Conservation (phyloP, 2,113 vertebrate species). For the Kobus ellipsiprymnus region DNA sequence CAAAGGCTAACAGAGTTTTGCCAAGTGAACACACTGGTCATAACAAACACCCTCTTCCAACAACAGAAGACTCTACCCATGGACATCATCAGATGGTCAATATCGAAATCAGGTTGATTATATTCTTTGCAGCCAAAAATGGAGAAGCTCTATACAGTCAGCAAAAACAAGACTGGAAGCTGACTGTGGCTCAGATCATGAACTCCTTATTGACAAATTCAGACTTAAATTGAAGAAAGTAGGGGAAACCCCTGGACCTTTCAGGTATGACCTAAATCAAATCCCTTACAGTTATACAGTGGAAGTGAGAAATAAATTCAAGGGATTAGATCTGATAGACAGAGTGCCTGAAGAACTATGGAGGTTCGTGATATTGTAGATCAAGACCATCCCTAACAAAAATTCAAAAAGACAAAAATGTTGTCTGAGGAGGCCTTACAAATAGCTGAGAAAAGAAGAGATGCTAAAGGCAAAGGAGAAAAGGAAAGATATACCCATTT, state of each 20-base stretch:
- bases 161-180: neutral
- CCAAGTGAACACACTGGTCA: rapidly evolving
- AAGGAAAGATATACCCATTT: neutral
- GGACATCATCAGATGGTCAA: neutral
- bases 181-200: neutral
- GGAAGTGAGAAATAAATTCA: neutral
- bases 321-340: neutral
- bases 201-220: neutral
- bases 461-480: neutral
- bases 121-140: neutral
- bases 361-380: neutral
- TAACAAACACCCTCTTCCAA: neutral
- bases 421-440: neutral
- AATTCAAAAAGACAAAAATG: neutral
- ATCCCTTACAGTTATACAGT: neutral
- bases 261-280: neutral
- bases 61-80: neutral
- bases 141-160: neutral
- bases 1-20: neutral
- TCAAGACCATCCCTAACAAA: neutral
- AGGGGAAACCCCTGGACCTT: neutral
- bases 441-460: neutral
- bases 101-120: rapidly evolving
- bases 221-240: neutral
- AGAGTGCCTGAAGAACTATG: neutral